Evolutionary conservation across 2,888 invertebrate species (phyloP).

Genomic region (Steinernema carpocapsae): DNA sequence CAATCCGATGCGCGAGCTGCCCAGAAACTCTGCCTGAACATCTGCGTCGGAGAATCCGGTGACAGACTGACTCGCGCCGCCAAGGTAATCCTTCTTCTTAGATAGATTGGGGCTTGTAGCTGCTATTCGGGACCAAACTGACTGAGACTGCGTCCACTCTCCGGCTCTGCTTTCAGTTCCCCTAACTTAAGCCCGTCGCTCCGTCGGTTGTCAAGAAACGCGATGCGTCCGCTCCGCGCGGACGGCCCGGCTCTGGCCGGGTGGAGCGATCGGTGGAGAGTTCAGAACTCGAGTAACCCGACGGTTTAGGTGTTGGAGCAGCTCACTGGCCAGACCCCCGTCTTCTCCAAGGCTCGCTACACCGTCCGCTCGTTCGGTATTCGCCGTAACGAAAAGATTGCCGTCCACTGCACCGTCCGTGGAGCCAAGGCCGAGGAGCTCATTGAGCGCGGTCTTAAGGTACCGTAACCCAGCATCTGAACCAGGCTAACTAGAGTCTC

Average conservation of each 20-base stretch:
- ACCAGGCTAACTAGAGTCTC: neutral
- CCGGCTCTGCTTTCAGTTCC: constrained; percentile 9
- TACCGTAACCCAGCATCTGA: constrained; percentile 70
- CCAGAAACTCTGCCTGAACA: too few relatives aligned
- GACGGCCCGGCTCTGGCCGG: constrained; percentile 12
- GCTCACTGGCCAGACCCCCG: constrained; percentile 97
- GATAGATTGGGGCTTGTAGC: too few relatives aligned
- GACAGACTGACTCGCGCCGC: constrained; percentile 76
- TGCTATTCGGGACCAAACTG: neutral
- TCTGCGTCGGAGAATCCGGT: constrained; percentile 99
- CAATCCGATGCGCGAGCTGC: constrained; percentile 95
- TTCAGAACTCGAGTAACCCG: constrained; percentile 9
- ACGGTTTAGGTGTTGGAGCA: constrained; percentile 77
- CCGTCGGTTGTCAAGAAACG: constrained; percentile 8
- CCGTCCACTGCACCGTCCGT: constrained; percentile 97
- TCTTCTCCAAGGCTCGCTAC: constrained; percentile 97
- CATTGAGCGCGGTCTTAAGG: constrained; percentile 95
- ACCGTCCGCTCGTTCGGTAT: constrained; percentile 99
- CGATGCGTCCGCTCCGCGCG: neutral
- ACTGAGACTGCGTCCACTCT: neutral
- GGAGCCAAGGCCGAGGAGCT: constrained; percentile 99
- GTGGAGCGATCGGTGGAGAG: constrained; percentile 18
- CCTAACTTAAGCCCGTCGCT: constrained; percentile 25
- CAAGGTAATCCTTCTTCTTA: constrained; percentile 76
- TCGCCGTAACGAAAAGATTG: constrained; percentile 99